Conservation (phyloP, 2,113 vertebrate genomes). For the Zosterops borbonicus region DNA sequence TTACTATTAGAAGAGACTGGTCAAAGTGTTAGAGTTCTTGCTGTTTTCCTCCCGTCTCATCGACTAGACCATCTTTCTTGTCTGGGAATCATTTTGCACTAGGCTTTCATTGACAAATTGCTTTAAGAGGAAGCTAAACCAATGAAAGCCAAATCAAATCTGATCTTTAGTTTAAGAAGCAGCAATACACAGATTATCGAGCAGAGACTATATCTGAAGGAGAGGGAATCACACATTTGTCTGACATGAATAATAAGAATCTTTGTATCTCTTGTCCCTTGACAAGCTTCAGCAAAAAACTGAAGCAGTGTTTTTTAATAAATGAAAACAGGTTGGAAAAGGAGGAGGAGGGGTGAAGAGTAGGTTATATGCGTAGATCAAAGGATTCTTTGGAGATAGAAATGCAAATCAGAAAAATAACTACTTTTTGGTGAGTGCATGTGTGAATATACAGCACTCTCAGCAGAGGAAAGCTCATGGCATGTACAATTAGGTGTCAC, state of each 20-base stretch:
- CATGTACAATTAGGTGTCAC: background rate
- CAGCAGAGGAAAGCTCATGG: background rate
- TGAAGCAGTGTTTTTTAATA: background rate
- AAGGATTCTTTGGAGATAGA: background rate
- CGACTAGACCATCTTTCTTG: background rate
- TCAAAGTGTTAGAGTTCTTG: background rate
- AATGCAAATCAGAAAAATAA: slow-evolving; percentile 4
- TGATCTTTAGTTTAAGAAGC: background rate
- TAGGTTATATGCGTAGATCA: background rate
- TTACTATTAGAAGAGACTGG: background rate
- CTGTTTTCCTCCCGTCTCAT: background rate
- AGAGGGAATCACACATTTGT: background rate
- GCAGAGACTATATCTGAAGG: background rate
- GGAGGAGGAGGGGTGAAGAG: background rate
- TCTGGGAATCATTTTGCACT: background rate
- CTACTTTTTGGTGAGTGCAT: background rate
- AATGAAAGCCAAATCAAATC: background rate
- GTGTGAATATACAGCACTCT: background rate
- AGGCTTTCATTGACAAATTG: background rate
- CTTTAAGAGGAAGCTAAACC: background rate
- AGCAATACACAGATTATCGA: background rate
- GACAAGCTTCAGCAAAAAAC: background rate
- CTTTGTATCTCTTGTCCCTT: background rate
- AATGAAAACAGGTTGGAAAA: background rate
- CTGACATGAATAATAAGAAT: background rate